phyloP scores from a whole-genome alignment of 2,113 vertebrate genomes.

The Cardinalis cardinalis region DNA sequence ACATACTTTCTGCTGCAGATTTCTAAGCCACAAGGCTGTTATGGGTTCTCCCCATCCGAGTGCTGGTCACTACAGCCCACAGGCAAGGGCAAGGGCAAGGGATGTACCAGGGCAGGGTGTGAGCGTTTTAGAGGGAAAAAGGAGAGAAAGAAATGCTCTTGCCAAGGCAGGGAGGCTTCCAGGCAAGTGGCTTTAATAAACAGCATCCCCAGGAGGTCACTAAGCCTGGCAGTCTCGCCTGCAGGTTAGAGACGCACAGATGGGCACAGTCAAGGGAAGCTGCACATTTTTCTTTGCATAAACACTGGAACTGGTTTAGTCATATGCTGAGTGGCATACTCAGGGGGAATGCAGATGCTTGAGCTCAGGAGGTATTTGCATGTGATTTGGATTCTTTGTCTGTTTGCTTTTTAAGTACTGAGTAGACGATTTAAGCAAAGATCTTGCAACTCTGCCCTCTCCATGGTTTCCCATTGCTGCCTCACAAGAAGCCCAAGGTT shows the following conservation, averaged over 20 bases:
- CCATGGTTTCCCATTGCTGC: neutral
- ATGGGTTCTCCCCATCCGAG: neutral
- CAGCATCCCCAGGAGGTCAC: neutral
- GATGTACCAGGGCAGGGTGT: rapidly evolving
- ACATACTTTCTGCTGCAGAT: neutral
- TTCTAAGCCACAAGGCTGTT: neutral
- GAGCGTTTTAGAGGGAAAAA: rapidly evolving
- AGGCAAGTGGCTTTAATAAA: neutral
- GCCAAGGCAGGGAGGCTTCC: neutral
- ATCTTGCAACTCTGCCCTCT: neutral
- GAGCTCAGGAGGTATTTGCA: neutral
- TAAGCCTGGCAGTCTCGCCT: neutral
- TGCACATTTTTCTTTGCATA: neutral
- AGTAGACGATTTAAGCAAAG: neutral
- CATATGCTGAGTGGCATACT: neutral
- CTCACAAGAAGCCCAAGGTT: neutral
- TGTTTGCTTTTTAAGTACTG: neutral
- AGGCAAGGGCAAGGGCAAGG: neutral
- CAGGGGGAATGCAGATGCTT: neutral
- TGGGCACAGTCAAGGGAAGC: neutral
- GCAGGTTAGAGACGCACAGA: neutral
- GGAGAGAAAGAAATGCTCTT: neutral
- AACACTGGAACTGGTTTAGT: neutral
- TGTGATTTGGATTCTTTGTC: neutral
- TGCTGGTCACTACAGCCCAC: neutral